Evolutionary conservation across 2,888 invertebrate species (phyloP).

Genomic region (Eubasilissa splendida): DNA sequence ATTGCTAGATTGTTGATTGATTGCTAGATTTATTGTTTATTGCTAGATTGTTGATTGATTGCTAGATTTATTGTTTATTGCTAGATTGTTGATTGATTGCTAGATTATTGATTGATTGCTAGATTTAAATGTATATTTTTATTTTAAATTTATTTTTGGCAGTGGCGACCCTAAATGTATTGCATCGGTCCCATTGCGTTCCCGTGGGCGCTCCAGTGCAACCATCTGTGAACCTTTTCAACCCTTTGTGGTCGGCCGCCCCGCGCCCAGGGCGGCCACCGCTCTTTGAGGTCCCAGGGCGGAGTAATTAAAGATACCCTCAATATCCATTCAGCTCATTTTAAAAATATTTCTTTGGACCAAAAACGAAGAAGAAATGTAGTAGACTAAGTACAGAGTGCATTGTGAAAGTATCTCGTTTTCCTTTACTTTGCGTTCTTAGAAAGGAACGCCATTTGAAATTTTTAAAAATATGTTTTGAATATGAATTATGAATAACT

Average conservation of each 20-base stretch:
- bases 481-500: too few species aligned
- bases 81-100: too few species aligned
- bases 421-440: too few species aligned
- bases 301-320: conserved; percentile 29
- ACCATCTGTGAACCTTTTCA: conserved; percentile 46
- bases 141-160: too few species aligned
- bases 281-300: conserved; percentile 24
- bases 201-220: conserved; percentile 39
- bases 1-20: too few species aligned
- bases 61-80: too few species aligned
- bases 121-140: too few species aligned
- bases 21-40: too few species aligned
- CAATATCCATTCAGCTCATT: conserved; percentile 15
- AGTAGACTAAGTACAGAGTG: background rate
- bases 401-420: background rate
- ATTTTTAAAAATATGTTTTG: too few species aligned
- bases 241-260: conserved; percentile 23
- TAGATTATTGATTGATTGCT: too few species aligned
- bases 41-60: too few species aligned
- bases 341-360: conserved; percentile 31
- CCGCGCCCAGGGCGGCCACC: conserved; percentile 18
- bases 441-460: too few species aligned
- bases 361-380: conserved; percentile 17
- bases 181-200: conserved; percentile 36
- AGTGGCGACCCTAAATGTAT: conserved; percentile 17